phyloP scores from a whole-genome alignment of 2,797 vertebrate genomes.

The Peromyscus eremicus region DNA sequence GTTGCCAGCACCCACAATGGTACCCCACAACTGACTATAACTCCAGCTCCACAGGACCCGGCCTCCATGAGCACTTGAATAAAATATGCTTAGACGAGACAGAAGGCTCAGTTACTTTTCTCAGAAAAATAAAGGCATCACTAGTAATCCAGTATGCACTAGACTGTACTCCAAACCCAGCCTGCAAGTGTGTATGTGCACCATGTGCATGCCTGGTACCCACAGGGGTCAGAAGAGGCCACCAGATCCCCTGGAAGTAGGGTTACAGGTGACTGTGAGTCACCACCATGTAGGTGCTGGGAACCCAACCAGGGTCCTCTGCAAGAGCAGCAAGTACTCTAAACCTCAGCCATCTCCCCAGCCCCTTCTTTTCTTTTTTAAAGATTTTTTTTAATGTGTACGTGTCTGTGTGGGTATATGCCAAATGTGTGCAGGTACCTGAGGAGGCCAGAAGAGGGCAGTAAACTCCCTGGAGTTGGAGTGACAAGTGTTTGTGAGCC shows the following conservation, averaged over 20 bases:
- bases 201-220: neutral
- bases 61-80: neutral
- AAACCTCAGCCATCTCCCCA: neutral
- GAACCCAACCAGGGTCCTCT: neutral
- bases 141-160: neutral
- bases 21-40: neutral
- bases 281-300: neutral
- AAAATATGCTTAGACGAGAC: neutral
- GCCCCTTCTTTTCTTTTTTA: neutral
- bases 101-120: neutral
- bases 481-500: neutral
- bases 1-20: neutral
- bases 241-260: neutral
- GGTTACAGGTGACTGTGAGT: neutral
- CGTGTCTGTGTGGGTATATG: neutral
- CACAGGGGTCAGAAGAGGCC: neutral
- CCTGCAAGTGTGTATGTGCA: neutral
- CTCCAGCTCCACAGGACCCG: no score
- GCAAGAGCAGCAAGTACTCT: neutral
- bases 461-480: neutral
- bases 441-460: neutral
- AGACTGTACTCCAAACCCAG: neutral
- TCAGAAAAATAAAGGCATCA: conserved; percentile 11
- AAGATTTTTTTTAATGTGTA: neutral
- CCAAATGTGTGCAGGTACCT: neutral